phyloP scores from a whole-genome alignment of 2,113 vertebrate species.

The Eurystomus gularis region DNA sequence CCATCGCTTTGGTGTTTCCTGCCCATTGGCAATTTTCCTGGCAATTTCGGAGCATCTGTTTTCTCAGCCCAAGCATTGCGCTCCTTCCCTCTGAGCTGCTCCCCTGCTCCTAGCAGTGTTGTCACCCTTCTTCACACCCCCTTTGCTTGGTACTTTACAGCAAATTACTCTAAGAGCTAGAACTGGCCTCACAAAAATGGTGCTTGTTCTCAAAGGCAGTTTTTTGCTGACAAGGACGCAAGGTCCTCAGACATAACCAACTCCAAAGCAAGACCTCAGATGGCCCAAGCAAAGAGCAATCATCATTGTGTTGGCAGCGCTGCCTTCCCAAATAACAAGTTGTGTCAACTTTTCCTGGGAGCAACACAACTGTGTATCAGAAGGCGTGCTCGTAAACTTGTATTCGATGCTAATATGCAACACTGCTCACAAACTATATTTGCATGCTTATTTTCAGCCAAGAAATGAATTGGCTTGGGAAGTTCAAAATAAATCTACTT shows the following conservation, averaged over 20 bases:
- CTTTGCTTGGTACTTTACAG: not conserved
- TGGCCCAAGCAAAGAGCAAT: not conserved
- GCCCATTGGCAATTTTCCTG: not conserved
- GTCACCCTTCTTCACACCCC: not conserved
- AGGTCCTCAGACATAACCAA: not conserved
- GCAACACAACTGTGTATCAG: not conserved
- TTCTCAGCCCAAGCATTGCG: not conserved
- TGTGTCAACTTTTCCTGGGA: not conserved
- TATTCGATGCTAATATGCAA: not conserved
- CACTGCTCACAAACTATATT: not conserved
- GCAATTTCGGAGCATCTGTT: not conserved
- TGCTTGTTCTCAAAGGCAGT: not conserved
- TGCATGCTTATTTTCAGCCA: not conserved
- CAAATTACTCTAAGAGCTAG: not conserved
- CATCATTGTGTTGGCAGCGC: not conserved
- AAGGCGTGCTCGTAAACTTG: rapidly evolving
- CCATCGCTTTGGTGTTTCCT: not conserved
- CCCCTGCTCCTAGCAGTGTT: not conserved
- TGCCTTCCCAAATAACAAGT: not conserved
- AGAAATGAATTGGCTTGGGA: not conserved
- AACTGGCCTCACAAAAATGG: not conserved
- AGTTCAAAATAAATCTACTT: not conserved
- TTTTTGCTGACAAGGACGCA: not conserved
- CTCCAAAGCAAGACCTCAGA: not conserved
- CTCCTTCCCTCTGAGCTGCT: not conserved